Evolutionary conservation across 2,797 vertebrate species (phyloP), one percentile per base, ranked within the genome.

Genomic region (Mionectes olivaceus): DNA sequence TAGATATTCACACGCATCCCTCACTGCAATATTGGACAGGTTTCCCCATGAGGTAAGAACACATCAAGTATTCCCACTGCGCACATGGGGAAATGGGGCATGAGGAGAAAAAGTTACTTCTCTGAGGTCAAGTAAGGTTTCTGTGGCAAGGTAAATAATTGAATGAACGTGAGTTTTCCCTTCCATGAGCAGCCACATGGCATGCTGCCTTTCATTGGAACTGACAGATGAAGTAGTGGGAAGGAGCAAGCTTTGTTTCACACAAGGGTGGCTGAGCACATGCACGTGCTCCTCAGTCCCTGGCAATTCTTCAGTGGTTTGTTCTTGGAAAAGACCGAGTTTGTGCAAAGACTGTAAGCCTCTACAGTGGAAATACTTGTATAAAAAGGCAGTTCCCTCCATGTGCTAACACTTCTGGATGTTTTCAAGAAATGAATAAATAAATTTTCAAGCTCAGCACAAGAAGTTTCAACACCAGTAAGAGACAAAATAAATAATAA

Each of bases 81-180:
- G 43, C n/a, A 78, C 44, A 24, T 0, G 0, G 10, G 41, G 43
- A 92, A 82, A 25, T 11, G 8, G 50, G 35, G n/a, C 33, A 88
- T 0, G 0, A 78, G 53, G 33, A 93, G 9, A 74, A 86, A 64
- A 76, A 78, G 9, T 33, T 24, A 83, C 61, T 89, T 49, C 32
- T n/a, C 37, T 70, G 49, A 86, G 89, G 83, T 87, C 59, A 82
- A 83, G 57, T 9, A 32, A 92, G 76, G 89, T 86, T 91, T 95
- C 84, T 81, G 55, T 69, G 73, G 78, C 46, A 70, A 76, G 37
- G 74, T 87, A 64, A 93, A 83, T 79, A 91, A 90, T 64, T 84
- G 17, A 94, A 53, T 0, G 13, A 43, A 69, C 69, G 6, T 1
- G 41, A 93, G 21, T 78, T 87, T 85, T 64, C 64, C 63, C 43